These are phyloP conservation scores for Cyprinodon tularosa DNA, from an alignment of 2,113 vertebrate species.

Conservation along the genomic window DNA sequence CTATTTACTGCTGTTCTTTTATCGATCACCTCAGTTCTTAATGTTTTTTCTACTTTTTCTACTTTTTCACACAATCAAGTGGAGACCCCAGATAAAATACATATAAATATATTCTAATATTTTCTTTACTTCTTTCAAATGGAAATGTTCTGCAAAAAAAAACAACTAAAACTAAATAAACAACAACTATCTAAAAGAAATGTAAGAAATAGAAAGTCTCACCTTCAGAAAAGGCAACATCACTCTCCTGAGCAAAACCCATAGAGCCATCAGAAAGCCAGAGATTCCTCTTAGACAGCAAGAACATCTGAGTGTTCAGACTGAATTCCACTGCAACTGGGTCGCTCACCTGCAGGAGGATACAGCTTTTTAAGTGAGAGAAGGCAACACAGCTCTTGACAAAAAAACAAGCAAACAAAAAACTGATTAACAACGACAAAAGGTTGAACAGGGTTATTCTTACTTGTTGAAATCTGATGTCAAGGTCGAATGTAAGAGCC, in stretches of 20 bases:
- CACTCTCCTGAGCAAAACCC: constrained; percentile 92
- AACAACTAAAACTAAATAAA: neutral
- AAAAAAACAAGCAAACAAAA: neutral
- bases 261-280: constrained; percentile 95
- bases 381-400: neutral
- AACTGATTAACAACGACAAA: neutral
- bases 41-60: too few species aligned
- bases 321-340: constrained; percentile 95
- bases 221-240: constrained; percentile 91
- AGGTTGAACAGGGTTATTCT: neutral
- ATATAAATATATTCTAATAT: too few species aligned
- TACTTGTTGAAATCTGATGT: constrained; percentile 97
- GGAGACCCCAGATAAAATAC: too few species aligned
- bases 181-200: neutral
- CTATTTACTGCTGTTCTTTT: neutral
- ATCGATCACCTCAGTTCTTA: neutral
- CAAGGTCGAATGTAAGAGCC: constrained; percentile 87
- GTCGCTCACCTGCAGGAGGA: constrained; percentile 87
- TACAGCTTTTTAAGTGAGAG: neutral
- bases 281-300: constrained; percentile 88
- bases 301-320: constrained; percentile 93
- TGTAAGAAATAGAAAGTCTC: constrained; percentile 3
- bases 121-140: too few species aligned
- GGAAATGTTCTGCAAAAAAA: too few species aligned
- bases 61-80: neutral